Evolutionary conservation across 2,113 vertebrate species (phyloP).

Genomic region (Microcebus murinus): DNA sequence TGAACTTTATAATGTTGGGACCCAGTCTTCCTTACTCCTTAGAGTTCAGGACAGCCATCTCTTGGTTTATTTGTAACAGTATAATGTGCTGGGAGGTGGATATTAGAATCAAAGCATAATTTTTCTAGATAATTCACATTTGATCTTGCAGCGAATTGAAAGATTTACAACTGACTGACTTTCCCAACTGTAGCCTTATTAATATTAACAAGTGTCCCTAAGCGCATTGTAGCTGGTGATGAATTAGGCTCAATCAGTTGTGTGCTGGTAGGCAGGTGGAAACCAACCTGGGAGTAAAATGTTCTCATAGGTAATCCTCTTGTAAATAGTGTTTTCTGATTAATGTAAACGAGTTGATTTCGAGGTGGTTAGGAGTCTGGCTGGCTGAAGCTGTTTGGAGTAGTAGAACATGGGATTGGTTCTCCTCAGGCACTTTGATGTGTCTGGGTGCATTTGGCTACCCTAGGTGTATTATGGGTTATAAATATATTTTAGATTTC

Average conservation of each 20-base stretch:
- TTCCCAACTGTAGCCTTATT: not conserved
- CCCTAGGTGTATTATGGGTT: not conserved
- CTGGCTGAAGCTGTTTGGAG: not conserved
- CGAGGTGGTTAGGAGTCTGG: not conserved
- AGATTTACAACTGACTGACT: not conserved
- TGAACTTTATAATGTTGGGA: not conserved
- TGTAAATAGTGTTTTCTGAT: not conserved
- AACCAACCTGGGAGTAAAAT: not conserved
- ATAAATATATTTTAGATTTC: not conserved
- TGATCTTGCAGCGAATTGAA: not conserved
- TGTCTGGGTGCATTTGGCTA: too few relatives aligned
- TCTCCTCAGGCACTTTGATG: not conserved
- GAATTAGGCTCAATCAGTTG: not conserved
- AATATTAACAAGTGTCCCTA: not conserved
- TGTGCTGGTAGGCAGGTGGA: not conserved
- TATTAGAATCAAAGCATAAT: not conserved
- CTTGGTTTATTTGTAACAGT: not conserved
- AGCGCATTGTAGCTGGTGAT: not conserved
- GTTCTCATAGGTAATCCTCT: not conserved
- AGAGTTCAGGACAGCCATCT: not conserved
- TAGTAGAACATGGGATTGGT: not conserved
- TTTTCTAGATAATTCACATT: not conserved
- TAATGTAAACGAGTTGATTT: not conserved
- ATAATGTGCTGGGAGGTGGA: not conserved
- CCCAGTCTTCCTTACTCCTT: not conserved